Base-by-base conservation (phyloP, 1,140 invertebrate genomes). In the Diabrotica virgifera region DNA sequence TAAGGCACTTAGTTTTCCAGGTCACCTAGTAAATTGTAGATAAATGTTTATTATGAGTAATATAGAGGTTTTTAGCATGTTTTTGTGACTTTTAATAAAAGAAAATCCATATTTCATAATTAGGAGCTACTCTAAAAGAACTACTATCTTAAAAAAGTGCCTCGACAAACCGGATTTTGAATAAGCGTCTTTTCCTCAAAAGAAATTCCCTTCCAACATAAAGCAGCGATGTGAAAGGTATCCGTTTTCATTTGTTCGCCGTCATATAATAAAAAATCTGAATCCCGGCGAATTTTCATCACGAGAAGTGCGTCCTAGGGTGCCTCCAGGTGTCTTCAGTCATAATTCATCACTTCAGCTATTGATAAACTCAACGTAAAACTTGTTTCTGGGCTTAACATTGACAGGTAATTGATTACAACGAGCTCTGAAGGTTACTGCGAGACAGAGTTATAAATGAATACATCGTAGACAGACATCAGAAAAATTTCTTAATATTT, bases 221-320 rank as follows among this genome's bases (percentile, higher is more conserved):
- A 46, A 46, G 5, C 40, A 46, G 6, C 8, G 8, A 10, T n/a
- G 40, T 46, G 40, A 46, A 46, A 46, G 40, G n/a, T 46, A 46
- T 46, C 40, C 40, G 8, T 46, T 46, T 46, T 46, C 40, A 46
- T 46, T 46, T 46, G 40, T 46, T 46, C 40, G n/a, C 3, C 40
- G 40, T 46, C 40, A 46, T 46, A 46, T 46, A 46, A 46, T 46
- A n/a, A 46, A 46, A 46, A 46, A 46, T 46, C 40, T 46, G 40
- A 46, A 46, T 46, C 40, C 40, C 4, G 40, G 40, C 40, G n/a
- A n/a, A 46, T 46, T 46, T 46, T n/a, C 40, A 46, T 46, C 40
- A 46, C 40, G 6, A n/a, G 8, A 46, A 46, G n/a, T 46, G n/a
- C 40, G 40, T 46, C 40, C n/a, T 46, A 46, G 4, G n/a, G 8